These are phyloP conservation scores for Carassius gibelio DNA, from an alignment of 2,113 vertebrate genomes.

Conservation along the genomic window DNA sequence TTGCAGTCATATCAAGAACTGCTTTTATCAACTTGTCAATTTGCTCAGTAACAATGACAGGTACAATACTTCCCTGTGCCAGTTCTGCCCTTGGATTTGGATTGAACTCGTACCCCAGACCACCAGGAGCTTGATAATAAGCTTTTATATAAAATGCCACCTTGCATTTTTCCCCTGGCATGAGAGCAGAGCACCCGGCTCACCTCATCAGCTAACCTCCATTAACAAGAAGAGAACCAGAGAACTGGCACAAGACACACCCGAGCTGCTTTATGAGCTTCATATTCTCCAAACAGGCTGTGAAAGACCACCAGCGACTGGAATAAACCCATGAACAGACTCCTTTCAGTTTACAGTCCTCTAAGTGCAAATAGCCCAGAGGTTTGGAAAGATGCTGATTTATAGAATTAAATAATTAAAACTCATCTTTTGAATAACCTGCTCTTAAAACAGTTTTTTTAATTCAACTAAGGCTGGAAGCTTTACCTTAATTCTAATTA, in stretches of 20 bases:
- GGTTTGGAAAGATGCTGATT: background rate
- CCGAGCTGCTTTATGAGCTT: slow-evolving; percentile 25
- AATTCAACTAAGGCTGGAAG: slow-evolving; percentile 36
- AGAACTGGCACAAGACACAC: slow-evolving; percentile 14
- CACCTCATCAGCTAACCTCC: slow-evolving; percentile 34
- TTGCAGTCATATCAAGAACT: background rate
- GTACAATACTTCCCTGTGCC: background rate
- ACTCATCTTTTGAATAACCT: background rate
- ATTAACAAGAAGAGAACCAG: slow-evolving; percentile 47
- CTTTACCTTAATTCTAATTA: slow-evolving; percentile 34
- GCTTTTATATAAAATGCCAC: slow-evolving; percentile 48
- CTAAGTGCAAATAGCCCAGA: background rate
- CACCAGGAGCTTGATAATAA: slow-evolving; percentile 33
- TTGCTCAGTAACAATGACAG: background rate
- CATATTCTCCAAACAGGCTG: background rate
- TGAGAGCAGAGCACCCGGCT: slow-evolving; percentile 27
- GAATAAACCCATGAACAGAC: slow-evolving; percentile 8
- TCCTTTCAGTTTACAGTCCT: background rate
- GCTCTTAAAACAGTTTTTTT: background rate
- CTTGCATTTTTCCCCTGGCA: slow-evolving; percentile 52
- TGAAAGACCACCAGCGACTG: background rate
- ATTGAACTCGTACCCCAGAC: background rate
- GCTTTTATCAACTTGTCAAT: background rate
- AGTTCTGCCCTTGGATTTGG: slow-evolving; percentile 15
- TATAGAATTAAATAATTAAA: background rate